Evolutionary conservation across 2,797 vertebrate genomes (phyloP).

Genomic region (Glyptemys insculpta): DNA sequence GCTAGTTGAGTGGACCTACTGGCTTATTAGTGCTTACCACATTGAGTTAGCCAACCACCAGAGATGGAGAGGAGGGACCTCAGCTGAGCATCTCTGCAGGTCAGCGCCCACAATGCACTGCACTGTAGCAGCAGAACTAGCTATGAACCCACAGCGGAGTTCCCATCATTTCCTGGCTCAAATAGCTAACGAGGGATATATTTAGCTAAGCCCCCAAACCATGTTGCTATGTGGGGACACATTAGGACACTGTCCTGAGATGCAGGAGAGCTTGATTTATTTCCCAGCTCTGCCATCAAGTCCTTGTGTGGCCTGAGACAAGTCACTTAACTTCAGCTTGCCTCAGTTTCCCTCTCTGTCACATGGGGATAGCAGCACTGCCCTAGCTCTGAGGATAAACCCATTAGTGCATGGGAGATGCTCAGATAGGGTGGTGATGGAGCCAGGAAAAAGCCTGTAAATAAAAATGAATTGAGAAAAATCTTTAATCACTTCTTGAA

Average conservation of each 20-base stretch:
- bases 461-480: neutral
- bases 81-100: no score
- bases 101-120: no score
- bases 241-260: neutral
- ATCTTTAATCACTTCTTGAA: fast-evolving
- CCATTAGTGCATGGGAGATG: no score
- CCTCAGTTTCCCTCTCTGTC: neutral
- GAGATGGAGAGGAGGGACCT: neutral
- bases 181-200: no score
- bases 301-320: neutral
- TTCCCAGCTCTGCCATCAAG: neutral
- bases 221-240: neutral
- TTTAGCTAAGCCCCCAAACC: no score
- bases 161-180: fast-evolving
- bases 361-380: neutral
- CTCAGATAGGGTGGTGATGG: no score
- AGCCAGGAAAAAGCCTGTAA: neutral
- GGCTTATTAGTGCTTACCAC: neutral
- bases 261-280: no score
- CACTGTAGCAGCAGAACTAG: no score
- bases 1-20: neutral
- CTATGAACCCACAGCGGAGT: neutral
- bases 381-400: neutral
- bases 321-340: neutral
- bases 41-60: neutral